Percentiles rank a stretch among this genome's conserved stretches.
phyloP scores from a whole-genome alignment of 23 tunicate species.

The Styela plicata region DNA sequence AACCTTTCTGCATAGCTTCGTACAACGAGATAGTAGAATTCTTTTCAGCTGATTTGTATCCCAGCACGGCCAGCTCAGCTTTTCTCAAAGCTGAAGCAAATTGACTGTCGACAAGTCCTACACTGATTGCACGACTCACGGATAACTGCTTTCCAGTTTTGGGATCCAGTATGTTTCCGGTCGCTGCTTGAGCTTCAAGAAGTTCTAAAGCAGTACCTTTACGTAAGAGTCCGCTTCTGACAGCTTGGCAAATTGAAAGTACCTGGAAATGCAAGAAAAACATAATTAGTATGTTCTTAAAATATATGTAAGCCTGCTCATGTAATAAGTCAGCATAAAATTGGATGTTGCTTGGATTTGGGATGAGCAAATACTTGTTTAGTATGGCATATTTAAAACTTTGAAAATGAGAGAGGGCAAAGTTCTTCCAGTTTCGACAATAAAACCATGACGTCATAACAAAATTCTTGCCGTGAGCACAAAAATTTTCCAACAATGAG shows the following conservation, averaged over 20 bases:
- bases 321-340: no score
- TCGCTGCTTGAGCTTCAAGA: slow-evolving; percentile 94
- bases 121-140: slow-evolving; percentile 60
- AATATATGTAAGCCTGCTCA: no score
- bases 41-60: slow-evolving; percentile 58
- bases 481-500: no score
- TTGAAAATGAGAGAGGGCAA: no score
- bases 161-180: slow-evolving; percentile 87
- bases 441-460: no score
- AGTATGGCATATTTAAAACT: no score
- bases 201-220: slow-evolving; percentile 71
- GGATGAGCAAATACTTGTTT: no score
- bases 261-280: slow-evolving; percentile 18
- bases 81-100: slow-evolving; percentile 37
- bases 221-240: slow-evolving; percentile 53
- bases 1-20: slow-evolving; percentile 74
- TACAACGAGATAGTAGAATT: slow-evolving; percentile 52
- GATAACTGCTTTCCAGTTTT: slow-evolving; percentile 81
- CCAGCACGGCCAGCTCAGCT: slow-evolving; percentile 82
- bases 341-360: no score
- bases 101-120: slow-evolving; percentile 50
- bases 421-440: no score
- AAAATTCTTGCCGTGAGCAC: no score
- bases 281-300: no score
- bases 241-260: slow-evolving; percentile 72